Base-by-base conservation (phyloP, 2,888 invertebrate species). In the Amphipyra tragopoginis region DNA sequence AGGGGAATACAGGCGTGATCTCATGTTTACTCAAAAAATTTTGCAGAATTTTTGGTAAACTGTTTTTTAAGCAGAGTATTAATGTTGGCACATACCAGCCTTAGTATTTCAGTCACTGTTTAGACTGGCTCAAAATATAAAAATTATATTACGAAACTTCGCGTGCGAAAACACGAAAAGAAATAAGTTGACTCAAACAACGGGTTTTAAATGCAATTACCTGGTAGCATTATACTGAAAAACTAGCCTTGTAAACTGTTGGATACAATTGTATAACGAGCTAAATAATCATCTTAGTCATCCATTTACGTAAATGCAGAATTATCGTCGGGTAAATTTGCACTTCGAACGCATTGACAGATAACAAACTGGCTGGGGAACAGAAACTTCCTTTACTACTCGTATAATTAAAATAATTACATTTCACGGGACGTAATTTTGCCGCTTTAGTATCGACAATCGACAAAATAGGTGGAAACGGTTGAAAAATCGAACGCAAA, bases 91-190 rank as follows among this genome's bases (percentile, higher is more conserved):
- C 1, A 21, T 3, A 21, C 3, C 7, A 29, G 5, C 4, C 7
- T 70, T 42, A 70, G 53, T 36, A 29, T 29, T 29, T 29, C 5
- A 29, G 29, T 29, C 29, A 29, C 2, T 21, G 21, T 21, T 21
- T 29, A 29, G 29, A 4, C 29, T 29, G 29, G 29, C 7, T 42
- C 42, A 15, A 15, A 15, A 42, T 21, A 21, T 21, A 21, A 21
- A 21, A 21, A 21, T 21, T 1, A 21, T 21, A 21, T 21, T 15
- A 66, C 43, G 15, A 36, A 44, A 33, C 13, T 8, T 44, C 33
- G 38, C 45, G 48, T 66, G 47, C 21, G 40, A 48, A 74, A 53
- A 49, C 33, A 64, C 21, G 21, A 51, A n/a, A n/a, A 47, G n/a
- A 60, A 67, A 58, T 42, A 47, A 38, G 26, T 43, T 15, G 38